Evolutionary conservation across 2,888 invertebrate genomes (phyloP).

Genomic region (Therioaphis trifolii): DNA sequence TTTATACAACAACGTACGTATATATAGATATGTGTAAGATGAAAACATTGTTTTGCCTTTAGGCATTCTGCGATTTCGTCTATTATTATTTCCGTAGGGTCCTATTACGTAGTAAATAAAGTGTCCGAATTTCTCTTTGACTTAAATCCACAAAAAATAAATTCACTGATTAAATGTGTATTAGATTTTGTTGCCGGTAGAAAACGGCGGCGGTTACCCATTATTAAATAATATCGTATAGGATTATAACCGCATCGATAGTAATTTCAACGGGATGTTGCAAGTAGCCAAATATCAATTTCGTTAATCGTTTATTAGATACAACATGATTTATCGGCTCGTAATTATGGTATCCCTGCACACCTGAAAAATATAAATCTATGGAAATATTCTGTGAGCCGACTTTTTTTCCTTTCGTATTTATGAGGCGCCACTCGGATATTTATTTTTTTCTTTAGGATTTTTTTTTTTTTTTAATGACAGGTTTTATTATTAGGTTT

Average conservation of each 20-base stretch:
- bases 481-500: slow-evolving; percentile 1
- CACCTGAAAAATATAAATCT: slow-evolving; percentile 41
- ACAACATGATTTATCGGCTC: slow-evolving; percentile 44
- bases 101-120: slow-evolving; percentile 43
- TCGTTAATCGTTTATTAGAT: slow-evolving; percentile 20
- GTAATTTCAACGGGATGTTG: slow-evolving; percentile 24
- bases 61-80: slow-evolving; percentile 15
- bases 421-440: slow-evolving; percentile 51
- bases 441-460: slow-evolving; percentile 17
- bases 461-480: slow-evolving; percentile 5
- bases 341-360: slow-evolving; percentile 50
- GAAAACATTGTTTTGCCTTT: slow-evolving; percentile 41
- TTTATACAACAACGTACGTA: not conserved
- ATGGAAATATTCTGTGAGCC: slow-evolving; percentile 36
- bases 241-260: slow-evolving; percentile 7
- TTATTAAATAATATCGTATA: slow-evolving; percentile 5
- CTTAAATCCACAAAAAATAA: slow-evolving; percentile 13
- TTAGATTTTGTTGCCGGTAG: not conserved
- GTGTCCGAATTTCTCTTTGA: slow-evolving; percentile 8
- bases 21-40: not conserved
- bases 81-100: slow-evolving; percentile 42
- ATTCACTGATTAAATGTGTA: slow-evolving; percentile 31
- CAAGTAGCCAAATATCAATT: slow-evolving; percentile 57
- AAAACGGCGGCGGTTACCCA: slow-evolving; percentile 5
- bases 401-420: slow-evolving; percentile 1